Evolutionary conservation across 92 coral and sea anemone species (phyloP).

Genomic region (Zoanthus solanderi): DNA sequence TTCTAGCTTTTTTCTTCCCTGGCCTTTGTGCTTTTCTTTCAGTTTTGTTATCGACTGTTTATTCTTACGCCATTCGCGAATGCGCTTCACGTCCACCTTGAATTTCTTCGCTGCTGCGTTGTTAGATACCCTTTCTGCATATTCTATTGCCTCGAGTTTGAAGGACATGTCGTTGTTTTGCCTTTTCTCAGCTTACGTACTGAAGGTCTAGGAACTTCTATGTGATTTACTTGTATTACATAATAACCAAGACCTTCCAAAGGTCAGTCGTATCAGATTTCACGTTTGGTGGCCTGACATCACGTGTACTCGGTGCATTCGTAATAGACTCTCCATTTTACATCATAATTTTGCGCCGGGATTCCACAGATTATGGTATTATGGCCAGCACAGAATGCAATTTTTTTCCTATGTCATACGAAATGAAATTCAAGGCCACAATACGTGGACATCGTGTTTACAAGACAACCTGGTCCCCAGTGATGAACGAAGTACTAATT

Average conservation of each 20-base stretch:
- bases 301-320: not conserved
- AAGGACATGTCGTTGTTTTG: constrained; percentile 36
- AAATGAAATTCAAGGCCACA: constrained; percentile 57
- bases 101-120: constrained; percentile 41
- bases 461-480: constrained; percentile 44
- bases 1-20: constrained; percentile 47
- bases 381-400: constrained; percentile 43
- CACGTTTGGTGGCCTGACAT: not conserved
- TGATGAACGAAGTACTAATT: constrained; percentile 35
- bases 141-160: constrained; percentile 51
- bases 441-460: constrained; percentile 57
- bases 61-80: constrained; percentile 50
- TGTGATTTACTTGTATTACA: not conserved
- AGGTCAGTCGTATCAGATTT: constrained; percentile 7
- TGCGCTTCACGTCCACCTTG: constrained; percentile 38
- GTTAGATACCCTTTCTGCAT: constrained; percentile 58
- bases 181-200: constrained; percentile 39
- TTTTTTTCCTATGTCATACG: constrained; percentile 36
- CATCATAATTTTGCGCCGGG: not conserved
- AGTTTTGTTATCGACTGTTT: constrained; percentile 31
- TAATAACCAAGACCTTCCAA: not conserved
- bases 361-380: constrained; percentile 4
- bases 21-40: constrained; percentile 55
- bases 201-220: not conserved
- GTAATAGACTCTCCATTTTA: not conserved